Conservation (phyloP, 2,888 invertebrate species). For the Chesias legatella region DNA sequence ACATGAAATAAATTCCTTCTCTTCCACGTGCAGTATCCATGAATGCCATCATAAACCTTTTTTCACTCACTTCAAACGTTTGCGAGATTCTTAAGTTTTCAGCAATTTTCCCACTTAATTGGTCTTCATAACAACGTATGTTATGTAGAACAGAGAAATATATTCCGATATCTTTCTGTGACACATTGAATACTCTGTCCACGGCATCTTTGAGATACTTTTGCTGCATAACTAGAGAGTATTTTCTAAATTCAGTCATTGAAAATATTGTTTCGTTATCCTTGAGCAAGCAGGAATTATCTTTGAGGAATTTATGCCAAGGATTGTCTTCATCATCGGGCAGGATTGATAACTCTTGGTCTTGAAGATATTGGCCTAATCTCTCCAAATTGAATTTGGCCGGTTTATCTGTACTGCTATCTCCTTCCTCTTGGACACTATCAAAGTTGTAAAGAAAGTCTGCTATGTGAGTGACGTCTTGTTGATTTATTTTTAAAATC, state of each 20-base stretch:
- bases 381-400: slow-evolving; percentile 91
- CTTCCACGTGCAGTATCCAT: slow-evolving; percentile 56
- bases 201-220: slow-evolving; percentile 84
- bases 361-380: slow-evolving; percentile 93
- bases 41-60: slow-evolving; percentile 76
- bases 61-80: slow-evolving; percentile 67
- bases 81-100: slow-evolving; percentile 68
- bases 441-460: slow-evolving; percentile 94
- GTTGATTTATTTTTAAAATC: slow-evolving; percentile 91
- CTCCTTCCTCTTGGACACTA: slow-evolving; percentile 57
- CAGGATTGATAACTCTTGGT: slow-evolving; percentile 85
- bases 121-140: slow-evolving; percentile 72
- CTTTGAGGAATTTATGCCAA: slow-evolving; percentile 88
- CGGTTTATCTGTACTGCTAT: slow-evolving; percentile 60
- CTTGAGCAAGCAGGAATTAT: slow-evolving; percentile 86
- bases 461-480: slow-evolving; percentile 93
- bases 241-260: slow-evolving; percentile 86
- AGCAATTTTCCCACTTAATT: slow-evolving; percentile 37
- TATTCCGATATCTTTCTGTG: slow-evolving; percentile 82
- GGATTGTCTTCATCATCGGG: slow-evolving; percentile 87
- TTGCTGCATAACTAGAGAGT: slow-evolving; percentile 91
- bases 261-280: slow-evolving; percentile 86
- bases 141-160: slow-evolving; percentile 80
- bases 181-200: slow-evolving; percentile 84
- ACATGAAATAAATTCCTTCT: slow-evolving; percentile 73